These are phyloP conservation scores for Tragelaphus imberbis DNA, from an alignment of 2,113 vertebrate genomes.

Conservation along the genomic window DNA sequence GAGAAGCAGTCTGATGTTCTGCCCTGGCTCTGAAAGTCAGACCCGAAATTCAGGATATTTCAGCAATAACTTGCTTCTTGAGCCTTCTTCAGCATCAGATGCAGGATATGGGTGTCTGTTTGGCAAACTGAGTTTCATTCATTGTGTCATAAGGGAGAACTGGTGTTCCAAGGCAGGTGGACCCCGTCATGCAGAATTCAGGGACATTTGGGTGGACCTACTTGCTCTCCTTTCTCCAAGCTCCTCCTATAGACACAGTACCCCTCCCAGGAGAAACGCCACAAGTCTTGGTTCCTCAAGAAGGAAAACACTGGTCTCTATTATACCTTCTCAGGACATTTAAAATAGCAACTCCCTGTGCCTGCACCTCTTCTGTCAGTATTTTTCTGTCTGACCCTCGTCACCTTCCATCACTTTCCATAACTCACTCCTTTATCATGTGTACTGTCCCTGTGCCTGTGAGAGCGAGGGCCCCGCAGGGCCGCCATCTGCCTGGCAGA, in stretches of 20 bases:
- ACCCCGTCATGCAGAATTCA: background rate
- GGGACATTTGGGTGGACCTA: background rate
- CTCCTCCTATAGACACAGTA: background rate
- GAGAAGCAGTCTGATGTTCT: background rate
- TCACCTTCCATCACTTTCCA: background rate
- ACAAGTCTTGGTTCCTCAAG: background rate
- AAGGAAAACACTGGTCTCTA: background rate
- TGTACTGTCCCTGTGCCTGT: background rate
- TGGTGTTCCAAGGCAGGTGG: rapidly evolving
- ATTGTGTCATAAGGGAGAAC: background rate
- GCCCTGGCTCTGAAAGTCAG: background rate
- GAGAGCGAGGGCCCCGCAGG: background rate
- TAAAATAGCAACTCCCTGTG: rapidly evolving
- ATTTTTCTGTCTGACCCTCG: background rate
- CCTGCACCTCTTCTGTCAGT: rapidly evolving
- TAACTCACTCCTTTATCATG: background rate
- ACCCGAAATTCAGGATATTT: background rate
- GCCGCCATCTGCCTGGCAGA: background rate
- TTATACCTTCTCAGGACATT: background rate
- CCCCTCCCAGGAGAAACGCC: background rate
- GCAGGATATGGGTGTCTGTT: background rate
- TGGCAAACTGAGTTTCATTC: background rate
- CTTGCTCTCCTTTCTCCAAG: background rate
- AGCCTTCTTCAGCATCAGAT: background rate
- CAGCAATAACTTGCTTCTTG: background rate